Base-by-base conservation (phyloP, 2,888 invertebrate species). In the Idaea straminata region DNA sequence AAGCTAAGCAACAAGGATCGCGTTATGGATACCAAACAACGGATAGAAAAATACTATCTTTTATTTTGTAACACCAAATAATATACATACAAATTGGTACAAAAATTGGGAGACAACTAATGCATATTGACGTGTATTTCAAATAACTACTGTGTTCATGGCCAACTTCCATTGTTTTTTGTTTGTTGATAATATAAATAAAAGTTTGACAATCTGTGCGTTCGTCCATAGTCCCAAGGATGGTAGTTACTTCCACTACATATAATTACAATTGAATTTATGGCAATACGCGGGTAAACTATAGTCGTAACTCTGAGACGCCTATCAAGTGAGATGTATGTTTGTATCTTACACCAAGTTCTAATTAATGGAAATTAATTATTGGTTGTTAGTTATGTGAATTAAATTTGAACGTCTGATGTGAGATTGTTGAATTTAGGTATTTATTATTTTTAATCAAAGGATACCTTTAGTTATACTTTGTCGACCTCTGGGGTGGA, bases 201-300 rank as follows among this genome's bases (percentile, higher is more conserved):
- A n/a, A 61, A 61, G 61, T 57, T 35, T 13, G 61, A 61, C 60
- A 72, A 34, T 34, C 59, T 59, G 58, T 15, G 58, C 74, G 71
- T 47, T 47, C 78, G 75, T 79, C 84, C 84, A 84, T 87, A 86
- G 72, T 72, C 69, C 66, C 75, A 75, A 75, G 75, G 59, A 59
- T 25, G 77, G 77, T 75, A 77, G 83, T 92, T 89, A 90, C 86
- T 92, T 92, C 92, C 92, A 88, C 90, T 91, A 91, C 91, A 92
- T 92, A 91, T 91, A 90, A 88, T 89, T 90, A 89, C 87, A 80
- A 89, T 88, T 84, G 81, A 84, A 91, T 89, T 91, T 89, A 90
- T 86, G 79, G 83, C 78, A 67, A 70, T 72, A 72, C 71, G 67
- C 61, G 63, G 61, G 71, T 67, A 75, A 77, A 74, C 77, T 77